A percentile compares a stretch with the other conserved stretches of the same genome.
Conservation (phyloP, 2,113 vertebrate genomes). For the Sus scrofa region DNA sequence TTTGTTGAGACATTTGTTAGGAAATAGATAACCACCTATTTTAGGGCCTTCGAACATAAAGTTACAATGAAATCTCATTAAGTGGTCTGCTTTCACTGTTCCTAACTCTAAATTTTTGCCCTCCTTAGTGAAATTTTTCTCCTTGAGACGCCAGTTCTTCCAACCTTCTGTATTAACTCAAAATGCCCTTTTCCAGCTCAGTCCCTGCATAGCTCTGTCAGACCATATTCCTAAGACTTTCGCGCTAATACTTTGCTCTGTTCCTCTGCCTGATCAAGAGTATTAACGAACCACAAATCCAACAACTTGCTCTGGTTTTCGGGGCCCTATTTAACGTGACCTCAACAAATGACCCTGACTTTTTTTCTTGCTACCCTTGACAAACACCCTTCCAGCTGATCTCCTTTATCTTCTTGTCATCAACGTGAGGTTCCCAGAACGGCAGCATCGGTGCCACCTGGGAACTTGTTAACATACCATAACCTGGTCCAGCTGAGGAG, state of each 20-base stretch:
- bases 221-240: neutral
- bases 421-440: neutral
- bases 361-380: neutral
- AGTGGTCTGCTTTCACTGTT: neutral
- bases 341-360: neutral
- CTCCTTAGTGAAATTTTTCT: constrained; percentile 29
- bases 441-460: neutral
- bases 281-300: neutral
- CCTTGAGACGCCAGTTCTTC: neutral
- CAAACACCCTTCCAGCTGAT: neutral
- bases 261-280: neutral
- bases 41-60: constrained; percentile 33
- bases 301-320: neutral
- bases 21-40: constrained; percentile 36
- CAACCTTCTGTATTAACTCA: constrained; percentile 18
- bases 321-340: neutral
- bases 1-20: constrained; percentile 56
- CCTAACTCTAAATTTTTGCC: constrained; percentile 22
- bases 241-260: neutral
- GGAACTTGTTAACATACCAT: neutral
- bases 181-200: neutral
- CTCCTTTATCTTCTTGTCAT: neutral
- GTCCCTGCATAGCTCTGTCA: neutral
- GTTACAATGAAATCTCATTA: constrained; percentile 30
- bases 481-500: neutral